Evolutionary conservation across 2,113 vertebrate genomes (phyloP).

Genomic region (Drymodes brunneopygia): DNA sequence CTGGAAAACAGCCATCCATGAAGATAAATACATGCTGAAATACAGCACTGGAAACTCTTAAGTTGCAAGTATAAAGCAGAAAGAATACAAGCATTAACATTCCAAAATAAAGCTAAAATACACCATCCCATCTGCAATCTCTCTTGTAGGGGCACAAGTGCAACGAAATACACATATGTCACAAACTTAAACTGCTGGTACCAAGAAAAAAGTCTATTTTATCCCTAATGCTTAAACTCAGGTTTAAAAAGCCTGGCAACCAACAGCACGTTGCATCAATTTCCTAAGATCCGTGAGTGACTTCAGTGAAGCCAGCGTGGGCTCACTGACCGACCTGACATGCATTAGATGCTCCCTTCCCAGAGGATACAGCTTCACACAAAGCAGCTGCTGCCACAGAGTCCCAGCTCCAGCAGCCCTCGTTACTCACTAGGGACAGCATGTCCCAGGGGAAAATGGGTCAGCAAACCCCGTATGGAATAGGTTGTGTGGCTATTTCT

Average conservation of each 20-base stretch:
- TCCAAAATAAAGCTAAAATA: background rate
- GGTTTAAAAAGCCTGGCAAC: background rate
- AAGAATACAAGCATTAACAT: background rate
- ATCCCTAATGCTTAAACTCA: background rate
- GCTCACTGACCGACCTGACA: background rate
- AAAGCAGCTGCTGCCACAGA: background rate
- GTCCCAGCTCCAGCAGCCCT: background rate
- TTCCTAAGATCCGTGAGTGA: background rate
- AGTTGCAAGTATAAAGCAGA: background rate
- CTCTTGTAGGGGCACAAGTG: background rate
- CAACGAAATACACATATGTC: background rate
- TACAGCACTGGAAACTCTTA: background rate
- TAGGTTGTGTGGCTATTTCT: accelerated
- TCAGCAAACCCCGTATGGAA: accelerated
- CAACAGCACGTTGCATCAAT: accelerated
- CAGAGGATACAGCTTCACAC: background rate
- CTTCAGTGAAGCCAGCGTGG: background rate
- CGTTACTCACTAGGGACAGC: accelerated
- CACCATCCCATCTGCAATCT: background rate
- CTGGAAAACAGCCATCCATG: background rate
- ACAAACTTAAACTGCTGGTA: background rate
- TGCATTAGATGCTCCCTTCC: background rate
- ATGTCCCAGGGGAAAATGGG: background rate
- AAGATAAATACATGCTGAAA: background rate
- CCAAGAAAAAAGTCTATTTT: background rate